Conservation (phyloP, 2,888 invertebrate genomes). For the Hoplodrina ambigua region DNA sequence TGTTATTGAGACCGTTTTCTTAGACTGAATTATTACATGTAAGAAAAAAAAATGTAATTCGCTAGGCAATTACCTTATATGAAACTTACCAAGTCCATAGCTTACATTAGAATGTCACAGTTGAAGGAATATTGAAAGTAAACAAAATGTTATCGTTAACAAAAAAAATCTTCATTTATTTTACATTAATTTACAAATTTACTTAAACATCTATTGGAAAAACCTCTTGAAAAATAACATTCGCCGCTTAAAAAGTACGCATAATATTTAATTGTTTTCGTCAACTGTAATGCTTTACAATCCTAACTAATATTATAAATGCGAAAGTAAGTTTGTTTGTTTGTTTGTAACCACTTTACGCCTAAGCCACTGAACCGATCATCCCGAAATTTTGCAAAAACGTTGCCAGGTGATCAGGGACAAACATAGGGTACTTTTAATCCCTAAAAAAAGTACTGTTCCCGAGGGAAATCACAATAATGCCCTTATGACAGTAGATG, state of each 20-base stretch:
- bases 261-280: conserved; percentile 72
- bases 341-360: too few species aligned
- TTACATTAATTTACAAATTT: conserved; percentile 89
- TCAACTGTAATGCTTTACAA: conserved; percentile 76
- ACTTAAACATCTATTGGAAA: conserved; percentile 77
- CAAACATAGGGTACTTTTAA: too few species aligned
- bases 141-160: conserved; percentile 78
- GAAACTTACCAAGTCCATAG: conserved; percentile 22
- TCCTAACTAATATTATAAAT: too few species aligned
- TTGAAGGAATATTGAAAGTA: conserved; percentile 46
- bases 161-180: conserved; percentile 90
- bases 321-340: too few species aligned
- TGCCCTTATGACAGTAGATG: too few species aligned
- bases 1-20: conserved; percentile 34
- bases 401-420: too few species aligned
- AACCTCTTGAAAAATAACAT: conserved; percentile 87
- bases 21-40: background rate
- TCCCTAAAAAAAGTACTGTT: too few species aligned
- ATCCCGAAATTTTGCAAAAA: too few species aligned
- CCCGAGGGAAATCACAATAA: too few species aligned
- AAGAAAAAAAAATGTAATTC: conserved; percentile 3
- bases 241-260: conserved; percentile 75
- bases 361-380: too few species aligned
- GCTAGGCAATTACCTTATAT: conserved; percentile 4
- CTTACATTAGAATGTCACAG: background rate